These are phyloP conservation scores for Cirrhinus mrigala DNA, from an alignment of 2,797 vertebrate genomes.

Conservation along the genomic window DNA sequence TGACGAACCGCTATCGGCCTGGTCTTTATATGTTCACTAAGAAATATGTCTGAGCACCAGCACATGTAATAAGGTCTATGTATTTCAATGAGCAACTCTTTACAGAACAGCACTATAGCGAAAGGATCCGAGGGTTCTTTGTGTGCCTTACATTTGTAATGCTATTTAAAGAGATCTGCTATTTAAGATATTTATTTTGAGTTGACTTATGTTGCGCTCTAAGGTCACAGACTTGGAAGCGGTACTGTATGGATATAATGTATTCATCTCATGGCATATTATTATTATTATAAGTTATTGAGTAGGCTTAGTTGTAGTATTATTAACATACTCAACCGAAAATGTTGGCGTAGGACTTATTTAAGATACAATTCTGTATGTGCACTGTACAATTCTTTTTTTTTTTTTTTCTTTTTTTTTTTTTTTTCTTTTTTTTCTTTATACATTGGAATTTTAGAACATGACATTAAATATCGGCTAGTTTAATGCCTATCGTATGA, in stretches of 20 bases:
- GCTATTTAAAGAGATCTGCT: constrained; percentile 86
- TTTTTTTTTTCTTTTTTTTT: constrained; percentile 62
- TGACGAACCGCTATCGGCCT: constrained; percentile 24
- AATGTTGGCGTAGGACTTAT: constrained; percentile 95
- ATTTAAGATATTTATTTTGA: constrained; percentile 99
- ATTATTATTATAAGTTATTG: constrained; percentile 91
- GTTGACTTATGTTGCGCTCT: constrained; percentile 90
- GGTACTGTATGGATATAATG: constrained; percentile 96
- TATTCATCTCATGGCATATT: constrained; percentile 99
- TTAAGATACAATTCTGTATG: constrained; percentile 91
- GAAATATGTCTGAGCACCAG: constrained; percentile 52
- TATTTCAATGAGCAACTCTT: constrained; percentile 45
- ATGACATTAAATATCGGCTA: constrained; percentile 86
- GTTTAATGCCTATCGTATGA: constrained; percentile 84
- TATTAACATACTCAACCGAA: constrained; percentile 97
- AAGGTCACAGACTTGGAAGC: constrained; percentile 93
- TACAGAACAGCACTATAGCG: constrained; percentile 58
- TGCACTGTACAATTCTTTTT: constrained; percentile 92
- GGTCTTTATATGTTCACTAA: constrained; percentile 43
- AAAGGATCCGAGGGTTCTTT: constrained; percentile 74
- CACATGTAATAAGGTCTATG: constrained; percentile 53
- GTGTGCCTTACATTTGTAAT: constrained; percentile 94
- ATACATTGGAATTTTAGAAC: constrained; percentile 87
- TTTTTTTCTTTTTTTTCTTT: constrained; percentile 74
- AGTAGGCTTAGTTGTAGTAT: constrained; percentile 93